Percentiles rank a stretch among this genome's conserved stretches.
These are phyloP conservation scores for Cryptotermes secundus DNA, from an alignment of 1,140 invertebrate species.

Conservation along the genomic window DNA sequence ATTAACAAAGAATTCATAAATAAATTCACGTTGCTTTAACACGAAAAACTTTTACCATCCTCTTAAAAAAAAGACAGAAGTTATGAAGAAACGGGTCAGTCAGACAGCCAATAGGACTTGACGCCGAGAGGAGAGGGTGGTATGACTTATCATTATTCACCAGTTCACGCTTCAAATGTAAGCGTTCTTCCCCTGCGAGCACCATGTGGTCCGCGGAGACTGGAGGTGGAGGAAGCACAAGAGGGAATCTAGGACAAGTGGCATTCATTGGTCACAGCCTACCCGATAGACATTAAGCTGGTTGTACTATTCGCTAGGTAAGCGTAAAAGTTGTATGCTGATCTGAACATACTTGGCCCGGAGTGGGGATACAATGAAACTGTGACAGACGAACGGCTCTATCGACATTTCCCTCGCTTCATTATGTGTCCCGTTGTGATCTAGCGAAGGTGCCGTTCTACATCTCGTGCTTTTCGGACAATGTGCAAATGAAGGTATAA, in stretches of 20 bases:
- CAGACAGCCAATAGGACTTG: background rate
- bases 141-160: background rate
- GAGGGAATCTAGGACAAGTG: background rate
- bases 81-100: background rate
- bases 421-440: background rate
- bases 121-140: background rate
- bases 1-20: background rate
- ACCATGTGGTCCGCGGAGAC: background rate
- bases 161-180: background rate
- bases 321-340: background rate
- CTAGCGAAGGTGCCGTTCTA: background rate
- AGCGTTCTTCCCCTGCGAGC: background rate
- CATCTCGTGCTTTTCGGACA: background rate
- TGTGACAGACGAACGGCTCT: background rate
- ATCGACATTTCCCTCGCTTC: background rate
- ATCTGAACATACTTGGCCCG: background rate
- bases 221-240: background rate
- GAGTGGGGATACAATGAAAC: background rate
- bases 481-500: background rate
- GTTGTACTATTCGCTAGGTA: background rate
- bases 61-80: background rate
- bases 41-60: slow-evolving; percentile 1
- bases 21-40: background rate
- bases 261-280: background rate
- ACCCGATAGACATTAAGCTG: background rate